Percentiles rank a stretch among this genome's conserved stretches.
These are phyloP conservation scores for Alviniconcha strummeri DNA, from an alignment of 2,888 invertebrate species.

Conservation along the genomic window DNA sequence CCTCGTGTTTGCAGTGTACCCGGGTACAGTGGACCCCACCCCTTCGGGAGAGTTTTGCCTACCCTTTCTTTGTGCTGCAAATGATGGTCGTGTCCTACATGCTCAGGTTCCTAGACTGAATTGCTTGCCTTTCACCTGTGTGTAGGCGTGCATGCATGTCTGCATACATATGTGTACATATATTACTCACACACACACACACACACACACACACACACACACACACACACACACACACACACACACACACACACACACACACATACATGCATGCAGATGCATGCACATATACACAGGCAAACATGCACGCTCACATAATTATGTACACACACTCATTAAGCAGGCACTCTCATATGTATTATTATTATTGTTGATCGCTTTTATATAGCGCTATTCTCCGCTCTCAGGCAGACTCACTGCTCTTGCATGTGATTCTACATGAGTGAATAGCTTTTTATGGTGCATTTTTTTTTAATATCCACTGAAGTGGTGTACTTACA, in stretches of 20 bases:
- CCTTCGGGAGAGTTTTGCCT: conserved; percentile 89
- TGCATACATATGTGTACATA: not conserved
- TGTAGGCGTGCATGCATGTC: not conserved
- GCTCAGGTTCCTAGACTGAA: conserved; percentile 62
- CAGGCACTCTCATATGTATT: too few species aligned
- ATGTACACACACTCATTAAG: too few species aligned
- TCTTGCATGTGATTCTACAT: too few species aligned
- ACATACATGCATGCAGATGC: too few species aligned
- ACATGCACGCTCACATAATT: too few species aligned
- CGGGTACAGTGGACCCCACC: conserved; percentile 91
- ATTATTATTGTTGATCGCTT: too few species aligned
- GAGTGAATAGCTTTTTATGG: too few species aligned
- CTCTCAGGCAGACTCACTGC: too few species aligned
- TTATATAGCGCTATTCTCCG: too few species aligned
- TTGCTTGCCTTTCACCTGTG: not conserved
- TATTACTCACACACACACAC: not conserved
- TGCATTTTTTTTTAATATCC: too few species aligned
- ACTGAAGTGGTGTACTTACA: too few species aligned
- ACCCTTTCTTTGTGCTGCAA: conserved; percentile 86
- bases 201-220: not conserved
- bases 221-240: not conserved
- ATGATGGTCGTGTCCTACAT: conserved; percentile 81
- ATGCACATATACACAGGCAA: too few species aligned
- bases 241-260: not conserved
- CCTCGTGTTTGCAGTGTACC: conserved; percentile 74